Evolutionary conservation across 2,888 invertebrate species (phyloP).

Genomic region (Morpho helenor): DNA sequence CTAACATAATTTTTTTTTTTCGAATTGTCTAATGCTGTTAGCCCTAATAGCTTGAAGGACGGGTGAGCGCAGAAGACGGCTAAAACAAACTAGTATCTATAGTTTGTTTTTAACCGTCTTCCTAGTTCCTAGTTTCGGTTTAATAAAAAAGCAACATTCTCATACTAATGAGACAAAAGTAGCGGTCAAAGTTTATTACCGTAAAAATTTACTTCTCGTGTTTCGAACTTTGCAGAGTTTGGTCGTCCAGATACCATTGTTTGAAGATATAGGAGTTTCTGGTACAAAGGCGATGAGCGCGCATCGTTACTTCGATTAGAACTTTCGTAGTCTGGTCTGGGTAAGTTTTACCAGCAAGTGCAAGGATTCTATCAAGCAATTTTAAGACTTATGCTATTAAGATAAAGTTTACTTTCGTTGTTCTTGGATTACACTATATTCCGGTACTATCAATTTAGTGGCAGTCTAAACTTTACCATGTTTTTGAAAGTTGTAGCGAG

Average conservation of each 20-base stretch:
- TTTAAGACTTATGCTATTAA: neutral
- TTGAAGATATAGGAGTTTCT: constrained; percentile 55
- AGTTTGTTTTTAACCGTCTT: no score
- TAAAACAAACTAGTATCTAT: no score
- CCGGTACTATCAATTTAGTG: constrained; percentile 3
- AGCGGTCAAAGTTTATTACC: constrained; percentile 17
- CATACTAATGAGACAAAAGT: constrained; percentile 13
- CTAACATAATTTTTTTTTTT: no score
- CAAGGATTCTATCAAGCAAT: constrained; percentile 20
- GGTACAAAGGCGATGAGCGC: constrained; percentile 57
- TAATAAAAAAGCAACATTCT: neutral
- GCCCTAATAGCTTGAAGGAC: no score
- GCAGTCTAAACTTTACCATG: constrained; percentile 5
- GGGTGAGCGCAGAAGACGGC: no score
- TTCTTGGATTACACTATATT: neutral
- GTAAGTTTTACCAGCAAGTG: constrained; percentile 29
- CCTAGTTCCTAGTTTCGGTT: neutral
- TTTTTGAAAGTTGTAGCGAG: neutral
- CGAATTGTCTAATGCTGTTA: no score
- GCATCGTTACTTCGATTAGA: constrained; percentile 59
- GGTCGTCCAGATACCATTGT: constrained; percentile 37
- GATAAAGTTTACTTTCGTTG: constrained; percentile 5
- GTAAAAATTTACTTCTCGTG: constrained; percentile 31
- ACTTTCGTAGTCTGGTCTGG: constrained; percentile 42
- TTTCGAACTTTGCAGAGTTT: constrained; percentile 39